phyloP scores from a whole-genome alignment of 92 coral and sea anemone genomes.

The Heteractis magnifica region DNA sequence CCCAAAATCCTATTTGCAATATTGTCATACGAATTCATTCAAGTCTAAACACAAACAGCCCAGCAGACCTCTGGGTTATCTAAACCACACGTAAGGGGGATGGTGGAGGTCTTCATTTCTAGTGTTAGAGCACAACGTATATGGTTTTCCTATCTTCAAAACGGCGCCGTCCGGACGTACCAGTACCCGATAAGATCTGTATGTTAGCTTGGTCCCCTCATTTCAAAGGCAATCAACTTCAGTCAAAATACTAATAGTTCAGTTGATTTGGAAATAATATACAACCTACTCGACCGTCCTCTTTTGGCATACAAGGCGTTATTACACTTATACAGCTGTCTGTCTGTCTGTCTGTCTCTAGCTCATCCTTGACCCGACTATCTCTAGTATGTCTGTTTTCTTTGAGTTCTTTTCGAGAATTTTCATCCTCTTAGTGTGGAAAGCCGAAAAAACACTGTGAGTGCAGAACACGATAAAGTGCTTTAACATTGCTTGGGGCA shows the following conservation, averaged over 20 bases:
- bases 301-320: background rate
- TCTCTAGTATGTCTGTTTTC: background rate
- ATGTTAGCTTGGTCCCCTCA: conserved; percentile 3
- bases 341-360: background rate
- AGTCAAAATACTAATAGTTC: conserved; percentile 7
- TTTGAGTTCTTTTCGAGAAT: background rate
- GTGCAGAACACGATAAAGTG: background rate
- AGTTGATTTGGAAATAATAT: conserved; percentile 1
- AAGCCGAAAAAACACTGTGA: background rate
- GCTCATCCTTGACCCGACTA: background rate
- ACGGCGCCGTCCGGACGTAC: conserved; percentile 23
- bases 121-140: background rate
- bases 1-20: conserved; percentile 7
- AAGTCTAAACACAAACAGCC: background rate
- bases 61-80: conserved; percentile 5
- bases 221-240: conserved; percentile 29
- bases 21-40: background rate
- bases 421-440: background rate
- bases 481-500: conserved; percentile 2
- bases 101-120: background rate
- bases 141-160: background rate
- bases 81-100: background rate
- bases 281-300: background rate
- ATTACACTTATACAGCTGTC: background rate
- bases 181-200: conserved; percentile 17